Base-by-base conservation (phyloP, 2,888 invertebrate species). In the Congeria kusceri region DNA sequence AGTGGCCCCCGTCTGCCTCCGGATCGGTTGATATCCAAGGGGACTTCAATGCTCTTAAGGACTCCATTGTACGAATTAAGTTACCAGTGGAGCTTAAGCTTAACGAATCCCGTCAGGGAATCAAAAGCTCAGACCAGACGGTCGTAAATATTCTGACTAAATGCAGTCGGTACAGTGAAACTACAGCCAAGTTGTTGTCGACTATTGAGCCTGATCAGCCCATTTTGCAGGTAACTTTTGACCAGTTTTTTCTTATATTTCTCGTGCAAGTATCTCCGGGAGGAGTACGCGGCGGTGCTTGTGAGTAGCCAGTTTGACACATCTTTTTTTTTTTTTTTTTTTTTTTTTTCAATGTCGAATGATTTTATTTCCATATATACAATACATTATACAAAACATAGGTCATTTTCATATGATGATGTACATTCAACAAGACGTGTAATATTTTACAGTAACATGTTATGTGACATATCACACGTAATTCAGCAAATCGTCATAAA, bases 81-180 rank as follows among this genome's bases (percentile, higher is more conserved):
- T 57, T 68, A 25, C 61, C 69, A n/a, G 44, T 53, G 11, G 69
- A 69, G 46, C 46, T 69, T 2, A 27, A 61, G 61, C 20, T 56
- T 3, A 56, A 71, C 44, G 56, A 63, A 25, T 64, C 71, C 28
- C 64, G 63, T 46, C 64, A 71, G 44, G 71, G 71, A 28, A 46
- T 71, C 39, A 18, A 23, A n/a, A 18, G 70, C n/a, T 23, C 47
- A 15, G 70, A 70, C 62, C 62, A 63, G 49, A 53, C 62, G 9
- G 25, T 57, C 4, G 28, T 63, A 15, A 62, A 71, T 29, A 20
- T 63, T 9, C n/a, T 71, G n/a, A 47, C 63, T 18, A 63, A 57
- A 20, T 64, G 64, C 20, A 49, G 47, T 9, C 29, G 39, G 32
- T 63, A 63, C 47, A 57, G 62, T 61, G 70, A 71, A 29, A 71